Percentiles rank a stretch among this genome's conserved stretches.
These are phyloP conservation scores for Cheilosia soror DNA, from an alignment of 2,888 invertebrate genomes.

Conservation along the genomic window DNA sequence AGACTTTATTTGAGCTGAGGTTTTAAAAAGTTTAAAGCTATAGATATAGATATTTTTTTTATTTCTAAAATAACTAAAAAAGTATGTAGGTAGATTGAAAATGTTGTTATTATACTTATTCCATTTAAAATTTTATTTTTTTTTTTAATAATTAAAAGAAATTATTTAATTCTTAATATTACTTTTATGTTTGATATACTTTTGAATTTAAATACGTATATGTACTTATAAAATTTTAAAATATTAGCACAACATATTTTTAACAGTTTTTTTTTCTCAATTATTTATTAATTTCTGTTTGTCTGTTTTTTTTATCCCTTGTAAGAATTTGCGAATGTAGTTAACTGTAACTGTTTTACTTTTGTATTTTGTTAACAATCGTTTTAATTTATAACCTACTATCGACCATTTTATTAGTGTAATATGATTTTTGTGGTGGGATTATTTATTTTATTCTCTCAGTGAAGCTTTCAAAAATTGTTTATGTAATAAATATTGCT, in stretches of 20 bases:
- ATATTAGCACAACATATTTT: conserved; percentile 52
- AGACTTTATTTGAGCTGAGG: conserved; percentile 59
- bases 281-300: not conserved
- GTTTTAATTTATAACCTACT: conserved; percentile 13
- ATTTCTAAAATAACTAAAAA: conserved; percentile 31
- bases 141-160: not conserved
- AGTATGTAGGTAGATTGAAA: conserved; percentile 16
- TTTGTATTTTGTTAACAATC: conserved; percentile 30
- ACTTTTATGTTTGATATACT: conserved; percentile 9
- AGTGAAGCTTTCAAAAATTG: conserved; percentile 9
- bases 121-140: not conserved
- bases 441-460: conserved; percentile 41
- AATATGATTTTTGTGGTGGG: conserved; percentile 38
- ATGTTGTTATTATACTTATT: conserved; percentile 13
- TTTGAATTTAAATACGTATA: conserved; percentile 2
- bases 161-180: not conserved
- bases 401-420: conserved; percentile 7
- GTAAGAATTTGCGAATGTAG: conserved; percentile 61
- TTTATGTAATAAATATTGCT: conserved; percentile 18
- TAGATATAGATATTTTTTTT: conserved; percentile 34
- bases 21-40: conserved; percentile 37
- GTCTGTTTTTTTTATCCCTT: conserved; percentile 33
- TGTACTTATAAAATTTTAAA: conserved; percentile 50
- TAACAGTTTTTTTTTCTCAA: conserved; percentile 10
- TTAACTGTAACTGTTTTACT: conserved; percentile 45